Conservation (phyloP, 2,888 invertebrate genomes). For the Timema cristinae region DNA sequence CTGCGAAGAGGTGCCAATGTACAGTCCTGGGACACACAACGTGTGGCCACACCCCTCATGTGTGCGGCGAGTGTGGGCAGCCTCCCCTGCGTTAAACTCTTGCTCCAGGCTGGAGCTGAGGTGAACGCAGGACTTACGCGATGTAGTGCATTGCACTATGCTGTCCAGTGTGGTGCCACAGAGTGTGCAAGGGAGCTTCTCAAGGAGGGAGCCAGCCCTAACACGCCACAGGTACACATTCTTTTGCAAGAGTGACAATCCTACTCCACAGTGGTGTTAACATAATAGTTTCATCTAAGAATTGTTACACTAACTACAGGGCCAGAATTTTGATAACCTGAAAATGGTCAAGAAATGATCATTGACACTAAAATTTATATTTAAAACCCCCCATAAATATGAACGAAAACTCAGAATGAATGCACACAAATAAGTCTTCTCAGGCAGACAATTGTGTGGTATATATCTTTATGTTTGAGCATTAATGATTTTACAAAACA, state of each 20-base stretch:
- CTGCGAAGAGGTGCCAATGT: constrained; percentile 65
- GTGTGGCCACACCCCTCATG: constrained; percentile 68
- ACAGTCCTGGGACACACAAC: constrained; percentile 66
- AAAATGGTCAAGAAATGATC: neutral
- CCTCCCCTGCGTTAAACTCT: constrained; percentile 56
- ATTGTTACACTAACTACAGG: too few relatives aligned
- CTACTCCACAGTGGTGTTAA: neutral
- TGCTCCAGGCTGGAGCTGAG: constrained; percentile 71
- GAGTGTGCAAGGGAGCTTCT: constrained; percentile 71
- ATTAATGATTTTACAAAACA: too few relatives aligned
- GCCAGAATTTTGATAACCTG: neutral
- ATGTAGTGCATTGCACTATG: constrained; percentile 66
- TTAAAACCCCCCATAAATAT: too few relatives aligned
- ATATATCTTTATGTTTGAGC: too few relatives aligned
- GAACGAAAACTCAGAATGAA: too few relatives aligned
- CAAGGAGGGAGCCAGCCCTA: constrained; percentile 74
- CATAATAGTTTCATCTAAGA: too few relatives aligned
- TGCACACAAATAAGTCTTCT: too few relatives aligned
- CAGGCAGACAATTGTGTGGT: too few relatives aligned
- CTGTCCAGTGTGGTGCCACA: constrained; percentile 69
- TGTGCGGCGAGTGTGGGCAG: constrained; percentile 69
- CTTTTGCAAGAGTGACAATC: neutral
- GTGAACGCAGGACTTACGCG: constrained; percentile 58
- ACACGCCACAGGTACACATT: constrained; percentile 66
- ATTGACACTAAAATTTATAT: too few relatives aligned